Conservation (phyloP, 1,140 invertebrate genomes). For the Hetaerina americana region DNA sequence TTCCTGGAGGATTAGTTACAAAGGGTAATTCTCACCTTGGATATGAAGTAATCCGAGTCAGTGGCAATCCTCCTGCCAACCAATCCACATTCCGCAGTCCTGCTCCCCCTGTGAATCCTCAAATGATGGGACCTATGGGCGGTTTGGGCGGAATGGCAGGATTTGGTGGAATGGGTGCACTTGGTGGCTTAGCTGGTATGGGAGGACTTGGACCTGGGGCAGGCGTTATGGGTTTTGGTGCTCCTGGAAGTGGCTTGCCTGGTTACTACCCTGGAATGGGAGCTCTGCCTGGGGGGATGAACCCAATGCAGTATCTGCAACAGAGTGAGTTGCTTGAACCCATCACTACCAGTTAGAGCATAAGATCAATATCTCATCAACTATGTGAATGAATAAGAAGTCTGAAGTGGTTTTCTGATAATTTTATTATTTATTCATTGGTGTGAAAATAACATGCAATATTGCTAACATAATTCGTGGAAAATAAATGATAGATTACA, state of each 20-base stretch:
- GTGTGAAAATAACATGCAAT: too few species aligned
- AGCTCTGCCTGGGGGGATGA: constrained; percentile 37
- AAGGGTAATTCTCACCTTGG: constrained; percentile 32
- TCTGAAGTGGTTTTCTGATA: too few species aligned
- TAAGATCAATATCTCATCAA: too few species aligned
- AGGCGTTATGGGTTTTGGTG: not conserved
- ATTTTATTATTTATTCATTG: too few species aligned
- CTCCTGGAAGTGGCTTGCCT: not conserved
- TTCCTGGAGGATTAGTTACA: constrained; percentile 35
- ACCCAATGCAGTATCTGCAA: constrained; percentile 57
- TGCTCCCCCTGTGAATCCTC: constrained; percentile 10
- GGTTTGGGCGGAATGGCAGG: constrained; percentile 7
- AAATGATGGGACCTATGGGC: constrained; percentile 29
- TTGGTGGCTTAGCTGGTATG: not conserved
- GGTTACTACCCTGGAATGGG: not conserved
- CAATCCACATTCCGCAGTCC: not conserved
- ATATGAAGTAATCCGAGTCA: constrained; percentile 28
- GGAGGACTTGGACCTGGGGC: not conserved
- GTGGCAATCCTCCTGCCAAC: not conserved
- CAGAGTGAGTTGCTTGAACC: constrained; percentile 61
- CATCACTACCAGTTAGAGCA: too few species aligned
- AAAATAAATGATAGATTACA: too few species aligned
- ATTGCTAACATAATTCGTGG: too few species aligned
- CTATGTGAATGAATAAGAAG: too few species aligned
- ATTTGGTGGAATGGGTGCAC: not conserved